These are phyloP conservation scores for Enteromius afrohamiltoni DNA, from an alignment of 2,797 vertebrate species.

Conservation along the genomic window DNA sequence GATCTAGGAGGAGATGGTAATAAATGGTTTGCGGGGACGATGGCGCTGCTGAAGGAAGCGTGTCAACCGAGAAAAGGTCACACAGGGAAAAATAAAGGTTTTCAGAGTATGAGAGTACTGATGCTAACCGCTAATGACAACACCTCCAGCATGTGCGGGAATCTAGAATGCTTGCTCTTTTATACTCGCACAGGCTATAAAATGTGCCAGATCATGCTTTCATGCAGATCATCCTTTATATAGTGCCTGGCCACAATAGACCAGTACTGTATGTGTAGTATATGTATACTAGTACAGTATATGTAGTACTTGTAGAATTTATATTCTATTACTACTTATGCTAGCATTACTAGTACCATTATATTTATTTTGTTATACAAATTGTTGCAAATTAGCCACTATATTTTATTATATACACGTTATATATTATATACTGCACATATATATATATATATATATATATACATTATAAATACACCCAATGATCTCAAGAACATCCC, in stretches of 20 bases:
- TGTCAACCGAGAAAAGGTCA: conserved; percentile 72
- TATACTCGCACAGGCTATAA: conserved; percentile 9
- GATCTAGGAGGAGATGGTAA: background rate
- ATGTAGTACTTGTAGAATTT: too few species aligned
- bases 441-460: too few species aligned
- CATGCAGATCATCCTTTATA: background rate
- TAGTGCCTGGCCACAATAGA: background rate
- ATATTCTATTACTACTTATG: too few species aligned
- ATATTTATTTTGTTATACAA: too few species aligned
- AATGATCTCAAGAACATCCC: too few species aligned
- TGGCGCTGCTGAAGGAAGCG: conserved; percentile 59
- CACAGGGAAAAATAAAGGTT: conserved; percentile 66
- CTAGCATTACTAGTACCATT: too few species aligned
- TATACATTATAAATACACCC: too few species aligned
- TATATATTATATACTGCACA: too few species aligned
- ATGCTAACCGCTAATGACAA: conserved; percentile 73
- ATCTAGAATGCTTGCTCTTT: conserved; percentile 27
- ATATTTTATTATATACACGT: too few species aligned
- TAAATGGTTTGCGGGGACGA: conserved; percentile 58
- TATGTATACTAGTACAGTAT: too few species aligned
- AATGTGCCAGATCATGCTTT: conserved; percentile 39
- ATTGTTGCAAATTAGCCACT: too few species aligned
- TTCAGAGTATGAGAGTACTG: conserved; percentile 52
- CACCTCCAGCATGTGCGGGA: conserved; percentile 55
- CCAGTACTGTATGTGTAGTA: background rate